phyloP scores from a whole-genome alignment of 2,888 invertebrate species.

The Salpingus planirostris region DNA sequence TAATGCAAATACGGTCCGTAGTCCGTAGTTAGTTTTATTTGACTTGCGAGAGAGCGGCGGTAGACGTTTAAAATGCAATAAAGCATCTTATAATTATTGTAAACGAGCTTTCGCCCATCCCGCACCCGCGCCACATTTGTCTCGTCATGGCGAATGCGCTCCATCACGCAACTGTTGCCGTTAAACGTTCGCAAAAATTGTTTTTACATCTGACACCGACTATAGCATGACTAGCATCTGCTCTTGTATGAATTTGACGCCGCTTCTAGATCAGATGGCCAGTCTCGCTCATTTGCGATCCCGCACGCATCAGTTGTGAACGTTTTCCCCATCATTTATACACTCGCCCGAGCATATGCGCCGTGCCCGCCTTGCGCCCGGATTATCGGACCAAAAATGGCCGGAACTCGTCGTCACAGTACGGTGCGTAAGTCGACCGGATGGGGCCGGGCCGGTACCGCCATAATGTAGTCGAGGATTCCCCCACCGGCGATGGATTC shows the following conservation, averaged over 20 bases:
- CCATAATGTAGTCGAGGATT: no score
- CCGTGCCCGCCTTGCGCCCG: no score
- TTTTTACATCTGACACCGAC: slow-evolving; percentile 19
- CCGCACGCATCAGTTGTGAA: no score
- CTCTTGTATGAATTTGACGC: slow-evolving; percentile 19
- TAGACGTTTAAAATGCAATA: slow-evolving; percentile 21
- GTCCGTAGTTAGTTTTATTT: slow-evolving; percentile 21
- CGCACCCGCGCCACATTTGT: slow-evolving; percentile 7
- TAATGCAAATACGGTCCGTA: slow-evolving; percentile 13
- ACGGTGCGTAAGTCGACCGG: no score
- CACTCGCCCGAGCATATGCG: no score
- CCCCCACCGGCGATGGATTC: no score
- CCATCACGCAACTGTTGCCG: slow-evolving; percentile 22
- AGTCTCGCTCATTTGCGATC: slow-evolving; percentile 11
- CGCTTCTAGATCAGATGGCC: slow-evolving; percentile 13
- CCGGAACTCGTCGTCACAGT: no score
- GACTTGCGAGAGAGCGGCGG: slow-evolving; percentile 16
- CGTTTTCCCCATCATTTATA: no score
- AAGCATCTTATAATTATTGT: slow-evolving; percentile 22
- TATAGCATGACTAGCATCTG: slow-evolving; percentile 21
- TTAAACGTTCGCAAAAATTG: slow-evolving; percentile 21
- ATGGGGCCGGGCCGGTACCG: no score
- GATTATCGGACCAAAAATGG: no score
- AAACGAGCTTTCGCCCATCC: slow-evolving; percentile 17
- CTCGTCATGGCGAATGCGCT: slow-evolving; percentile 16